Evolutionary conservation across 2,797 vertebrate genomes (phyloP).

Genomic region (Sebastes reedi): DNA sequence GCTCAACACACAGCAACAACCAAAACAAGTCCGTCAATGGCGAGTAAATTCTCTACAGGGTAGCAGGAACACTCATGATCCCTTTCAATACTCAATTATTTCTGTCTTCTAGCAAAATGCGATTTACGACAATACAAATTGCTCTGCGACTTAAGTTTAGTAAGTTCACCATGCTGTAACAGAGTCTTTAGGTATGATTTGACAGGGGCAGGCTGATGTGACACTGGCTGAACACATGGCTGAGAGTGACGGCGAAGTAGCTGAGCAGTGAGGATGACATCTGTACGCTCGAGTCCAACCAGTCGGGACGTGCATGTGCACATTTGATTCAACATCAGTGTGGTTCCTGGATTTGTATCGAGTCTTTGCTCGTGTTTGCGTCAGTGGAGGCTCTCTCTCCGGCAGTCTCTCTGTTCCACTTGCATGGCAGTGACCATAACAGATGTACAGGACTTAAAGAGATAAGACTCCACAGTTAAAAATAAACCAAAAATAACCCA

Average conservation of each 20-base stretch:
- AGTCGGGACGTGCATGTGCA: constrained; percentile 7
- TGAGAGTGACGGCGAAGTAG: constrained; percentile 12
- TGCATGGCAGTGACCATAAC: constrained; percentile 70
- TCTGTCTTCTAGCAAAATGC: constrained; percentile 59
- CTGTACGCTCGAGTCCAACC: constrained; percentile 30
- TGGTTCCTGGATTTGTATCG: constrained; percentile 17
- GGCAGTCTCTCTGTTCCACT: constrained; percentile 63
- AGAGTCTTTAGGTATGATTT: constrained; percentile 24
- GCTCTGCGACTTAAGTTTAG: constrained; percentile 49
- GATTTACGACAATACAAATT: constrained; percentile 53
- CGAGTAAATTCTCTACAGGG: constrained; percentile 63
- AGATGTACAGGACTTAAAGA: constrained; percentile 53
- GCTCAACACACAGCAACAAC: constrained; percentile 63
- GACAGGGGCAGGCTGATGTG: constrained; percentile 14
- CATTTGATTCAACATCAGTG: constrained; percentile 14
- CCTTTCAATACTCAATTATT: constrained; percentile 68
- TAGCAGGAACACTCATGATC: constrained; percentile 71
- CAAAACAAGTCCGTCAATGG: constrained; percentile 71
- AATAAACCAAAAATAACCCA: constrained; percentile 19
- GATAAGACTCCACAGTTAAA: constrained; percentile 46
- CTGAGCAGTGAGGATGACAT: constrained; percentile 11
- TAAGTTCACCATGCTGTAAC: constrained; percentile 29
- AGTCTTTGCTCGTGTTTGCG: constrained; percentile 51
- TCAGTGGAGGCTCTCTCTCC: constrained; percentile 42
- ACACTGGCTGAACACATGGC: constrained; percentile 10